A percentile compares a stretch with the other conserved stretches of the same genome.
These are phyloP conservation scores for Oostethus manadensis DNA, from an alignment of 2,113 vertebrate genomes.

Conservation along the genomic window DNA sequence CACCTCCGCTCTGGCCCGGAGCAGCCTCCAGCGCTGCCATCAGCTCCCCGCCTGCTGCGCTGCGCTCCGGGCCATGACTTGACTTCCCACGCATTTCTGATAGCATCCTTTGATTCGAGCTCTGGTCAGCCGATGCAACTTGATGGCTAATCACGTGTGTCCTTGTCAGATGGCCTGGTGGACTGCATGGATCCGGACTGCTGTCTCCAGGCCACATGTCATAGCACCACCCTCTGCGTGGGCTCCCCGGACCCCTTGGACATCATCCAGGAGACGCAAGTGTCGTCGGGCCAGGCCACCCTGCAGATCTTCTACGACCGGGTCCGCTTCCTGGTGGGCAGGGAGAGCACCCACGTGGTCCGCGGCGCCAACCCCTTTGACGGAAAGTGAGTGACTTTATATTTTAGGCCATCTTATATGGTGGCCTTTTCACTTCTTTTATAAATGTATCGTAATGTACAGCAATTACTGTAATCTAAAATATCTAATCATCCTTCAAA, in stretches of 20 bases:
- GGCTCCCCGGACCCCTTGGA: conserved; percentile 92
- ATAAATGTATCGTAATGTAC: too few relatives aligned
- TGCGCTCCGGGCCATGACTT: conserved; percentile 41
- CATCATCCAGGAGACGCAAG: conserved; percentile 91
- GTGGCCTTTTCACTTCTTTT: too few relatives aligned
- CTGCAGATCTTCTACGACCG: conserved; percentile 89
- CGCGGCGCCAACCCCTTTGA: conserved; percentile 89
- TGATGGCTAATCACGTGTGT: conserved; percentile 35
- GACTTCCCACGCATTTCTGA: conserved; percentile 48
- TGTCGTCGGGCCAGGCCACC: conserved; percentile 78
- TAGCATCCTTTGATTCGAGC: neutral
- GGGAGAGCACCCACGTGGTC: conserved; percentile 88
- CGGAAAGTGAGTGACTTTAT: conserved; percentile 81
- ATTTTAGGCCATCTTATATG: too few relatives aligned
- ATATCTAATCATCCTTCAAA: too few relatives aligned
- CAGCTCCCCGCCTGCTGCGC: conserved; percentile 39
- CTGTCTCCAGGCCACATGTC: conserved; percentile 90
- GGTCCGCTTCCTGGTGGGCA: conserved; percentile 90
- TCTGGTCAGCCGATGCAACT: too few relatives aligned
- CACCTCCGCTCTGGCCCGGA: conserved; percentile 45
- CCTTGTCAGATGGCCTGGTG: conserved; percentile 83
- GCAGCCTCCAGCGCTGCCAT: conserved; percentile 48
- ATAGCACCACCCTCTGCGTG: conserved; percentile 83
- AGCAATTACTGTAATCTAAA: too few relatives aligned
- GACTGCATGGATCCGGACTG: conserved; percentile 99